Conservation (phyloP, 2,113 vertebrate genomes). For the Toxotes chatareus region DNA sequence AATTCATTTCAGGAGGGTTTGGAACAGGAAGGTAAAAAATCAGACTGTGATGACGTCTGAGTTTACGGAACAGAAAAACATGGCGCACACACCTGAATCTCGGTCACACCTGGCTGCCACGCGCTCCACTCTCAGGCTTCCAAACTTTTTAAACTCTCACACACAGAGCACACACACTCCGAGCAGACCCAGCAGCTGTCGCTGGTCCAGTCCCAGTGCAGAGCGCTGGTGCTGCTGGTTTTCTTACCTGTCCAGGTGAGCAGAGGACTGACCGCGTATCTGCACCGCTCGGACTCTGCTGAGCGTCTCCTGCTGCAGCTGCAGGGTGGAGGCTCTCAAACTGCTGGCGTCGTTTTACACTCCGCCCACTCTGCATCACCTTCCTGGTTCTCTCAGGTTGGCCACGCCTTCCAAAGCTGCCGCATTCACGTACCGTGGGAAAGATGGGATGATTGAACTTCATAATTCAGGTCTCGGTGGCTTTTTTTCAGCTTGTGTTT, state of each 20-base stretch:
- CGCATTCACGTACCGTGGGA: constrained; percentile 10
- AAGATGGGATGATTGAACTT: background rate
- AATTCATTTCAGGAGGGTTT: no score
- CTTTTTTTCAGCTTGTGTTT: no score
- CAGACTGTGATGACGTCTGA: no score
- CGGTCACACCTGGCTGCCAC: background rate
- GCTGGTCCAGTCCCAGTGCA: background rate
- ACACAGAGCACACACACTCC: background rate
- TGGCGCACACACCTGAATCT: background rate
- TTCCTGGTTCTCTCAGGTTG: background rate
- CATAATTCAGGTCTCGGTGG: no score
- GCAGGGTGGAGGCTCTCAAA: constrained; percentile 21
- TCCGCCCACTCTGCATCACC: background rate
- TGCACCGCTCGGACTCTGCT: background rate
- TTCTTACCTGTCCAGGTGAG: constrained; percentile 61
- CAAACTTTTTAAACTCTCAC: background rate
- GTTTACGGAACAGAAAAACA: background rate
- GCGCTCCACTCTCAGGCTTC: background rate
- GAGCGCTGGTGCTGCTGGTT: background rate
- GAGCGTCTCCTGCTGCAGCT: no score
- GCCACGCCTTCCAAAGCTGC: background rate
- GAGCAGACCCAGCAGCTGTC: background rate
- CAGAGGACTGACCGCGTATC: fast-evolving
- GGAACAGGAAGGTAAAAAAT: no score
- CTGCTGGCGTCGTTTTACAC: background rate